Conservation (phyloP, 2,113 vertebrate species). For the Dendropsophus ebraccatus region DNA sequence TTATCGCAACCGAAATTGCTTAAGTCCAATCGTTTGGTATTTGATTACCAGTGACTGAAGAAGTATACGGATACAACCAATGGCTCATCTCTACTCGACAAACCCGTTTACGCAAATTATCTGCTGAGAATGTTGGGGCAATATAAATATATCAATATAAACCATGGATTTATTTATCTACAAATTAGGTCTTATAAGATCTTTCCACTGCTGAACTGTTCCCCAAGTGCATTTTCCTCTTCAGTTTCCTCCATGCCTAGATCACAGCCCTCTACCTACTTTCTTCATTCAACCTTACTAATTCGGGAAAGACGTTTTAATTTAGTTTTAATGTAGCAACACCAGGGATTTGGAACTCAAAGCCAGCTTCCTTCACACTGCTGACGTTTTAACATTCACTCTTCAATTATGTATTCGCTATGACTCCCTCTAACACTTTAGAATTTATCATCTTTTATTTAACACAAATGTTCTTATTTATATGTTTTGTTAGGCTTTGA, state of each 20-base stretch:
- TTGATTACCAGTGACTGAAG: no score
- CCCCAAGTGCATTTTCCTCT: background rate
- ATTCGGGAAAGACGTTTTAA: slow-evolving; percentile 54
- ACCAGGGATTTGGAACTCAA: slow-evolving; percentile 20
- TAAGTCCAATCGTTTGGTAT: no score
- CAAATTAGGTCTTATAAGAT: no score
- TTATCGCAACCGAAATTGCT: no score
- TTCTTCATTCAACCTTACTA: slow-evolving; percentile 47
- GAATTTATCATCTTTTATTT: slow-evolving; percentile 69
- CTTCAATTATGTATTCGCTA: slow-evolving; percentile 68
- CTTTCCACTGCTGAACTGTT: background rate
- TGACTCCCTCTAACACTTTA: slow-evolving; percentile 56
- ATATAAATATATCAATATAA: no score
- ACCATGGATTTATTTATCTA: no score
- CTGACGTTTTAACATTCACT: slow-evolving; percentile 60
- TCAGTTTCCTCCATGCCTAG: background rate
- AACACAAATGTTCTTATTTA: slow-evolving; percentile 64
- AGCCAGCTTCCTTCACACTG: slow-evolving; percentile 58
- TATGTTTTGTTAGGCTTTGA: slow-evolving; percentile 66
- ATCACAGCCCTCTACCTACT: slow-evolving; percentile 8
- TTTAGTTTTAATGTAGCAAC: slow-evolving; percentile 56
- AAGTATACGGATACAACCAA: no score
- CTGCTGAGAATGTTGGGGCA: no score
- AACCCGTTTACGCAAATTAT: no score
- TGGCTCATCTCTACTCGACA: no score